Conservation (phyloP, 2,797 vertebrate genomes). For the Lacerta viridis region DNA sequence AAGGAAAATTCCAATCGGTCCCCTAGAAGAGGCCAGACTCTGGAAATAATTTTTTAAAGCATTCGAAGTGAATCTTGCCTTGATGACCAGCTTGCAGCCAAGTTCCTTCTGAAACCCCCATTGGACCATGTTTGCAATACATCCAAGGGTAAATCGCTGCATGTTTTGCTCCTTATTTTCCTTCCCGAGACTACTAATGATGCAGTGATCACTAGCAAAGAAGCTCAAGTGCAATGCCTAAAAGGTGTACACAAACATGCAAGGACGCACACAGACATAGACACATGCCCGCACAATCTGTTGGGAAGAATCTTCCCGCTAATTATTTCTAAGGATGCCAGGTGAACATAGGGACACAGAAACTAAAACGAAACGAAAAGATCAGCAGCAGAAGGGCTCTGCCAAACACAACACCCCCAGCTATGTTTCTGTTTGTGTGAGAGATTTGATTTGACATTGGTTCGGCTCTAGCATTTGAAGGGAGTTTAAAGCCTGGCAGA, state of each 20-base stretch:
- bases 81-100: not conserved
- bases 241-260: slow-evolving; percentile 29
- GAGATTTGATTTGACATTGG: slow-evolving; percentile 73
- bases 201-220: slow-evolving; percentile 46
- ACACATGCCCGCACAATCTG: slow-evolving; percentile 16
- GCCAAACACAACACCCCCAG: slow-evolving; percentile 70
- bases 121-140: slow-evolving; percentile 31
- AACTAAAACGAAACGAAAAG: slow-evolving; percentile 25
- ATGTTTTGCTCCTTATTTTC: slow-evolving; percentile 50
- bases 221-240: slow-evolving; percentile 50
- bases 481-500: slow-evolving; percentile 70
- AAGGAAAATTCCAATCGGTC: slow-evolving; percentile 11
- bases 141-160: not conserved
- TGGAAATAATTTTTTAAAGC: not conserved
- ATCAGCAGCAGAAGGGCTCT: slow-evolving; percentile 60
- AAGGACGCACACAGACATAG: slow-evolving; percentile 2
- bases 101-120: not conserved
- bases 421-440: slow-evolving; percentile 72
- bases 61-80: slow-evolving; percentile 23
- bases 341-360: slow-evolving; percentile 55
- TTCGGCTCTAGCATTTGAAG: slow-evolving; percentile 70
- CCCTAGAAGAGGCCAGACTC: slow-evolving; percentile 30
- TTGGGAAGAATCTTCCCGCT: slow-evolving; percentile 51
- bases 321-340: slow-evolving; percentile 60
- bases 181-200: slow-evolving; percentile 44